Evolutionary conservation across 2,113 vertebrate species (phyloP).

Genomic region (Passer montanus): DNA sequence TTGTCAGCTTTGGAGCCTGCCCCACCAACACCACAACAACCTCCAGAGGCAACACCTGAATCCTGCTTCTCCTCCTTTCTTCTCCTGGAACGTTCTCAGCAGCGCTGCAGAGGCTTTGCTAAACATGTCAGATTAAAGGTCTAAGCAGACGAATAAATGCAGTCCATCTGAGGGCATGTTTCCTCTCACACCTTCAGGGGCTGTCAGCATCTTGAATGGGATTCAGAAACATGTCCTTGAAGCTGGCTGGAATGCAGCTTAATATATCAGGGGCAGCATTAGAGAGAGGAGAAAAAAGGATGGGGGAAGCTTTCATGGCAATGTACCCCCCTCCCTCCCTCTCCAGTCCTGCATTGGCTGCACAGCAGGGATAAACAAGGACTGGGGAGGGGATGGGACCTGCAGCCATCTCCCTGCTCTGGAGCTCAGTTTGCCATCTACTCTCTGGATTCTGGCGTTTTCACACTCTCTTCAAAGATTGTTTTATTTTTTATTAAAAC

Average conservation of each 20-base stretch:
- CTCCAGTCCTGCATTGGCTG: neutral
- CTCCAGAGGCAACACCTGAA: slow-evolving; percentile 35
- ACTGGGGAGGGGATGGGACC: neutral
- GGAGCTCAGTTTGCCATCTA: neutral
- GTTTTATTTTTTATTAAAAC: neutral
- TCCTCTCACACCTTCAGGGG: slow-evolving; percentile 28
- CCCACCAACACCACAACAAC: neutral
- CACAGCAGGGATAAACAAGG: neutral
- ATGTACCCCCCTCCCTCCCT: neutral
- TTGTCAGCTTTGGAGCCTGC: neutral
- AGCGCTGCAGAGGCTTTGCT: slow-evolving; percentile 27
- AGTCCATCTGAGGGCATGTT: slow-evolving; percentile 50
- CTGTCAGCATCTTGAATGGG: slow-evolving; percentile 48
- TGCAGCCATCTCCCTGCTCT: neutral
- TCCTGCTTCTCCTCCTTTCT: neutral
- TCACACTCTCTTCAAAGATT: neutral
- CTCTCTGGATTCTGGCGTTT: neutral
- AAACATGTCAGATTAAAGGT: slow-evolving; percentile 67
- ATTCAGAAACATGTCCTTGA: slow-evolving; percentile 63
- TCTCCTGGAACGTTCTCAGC: neutral
- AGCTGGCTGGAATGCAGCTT: slow-evolving; percentile 26
- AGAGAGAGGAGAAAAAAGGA: slow-evolving; percentile 32
- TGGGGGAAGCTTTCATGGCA: slow-evolving; percentile 39
- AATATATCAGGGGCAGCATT: slow-evolving; percentile 7
- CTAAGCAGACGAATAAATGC: slow-evolving; percentile 30